phyloP scores from a whole-genome alignment of 1,140 invertebrate genomes.

The Lethocerus indicus region DNA sequence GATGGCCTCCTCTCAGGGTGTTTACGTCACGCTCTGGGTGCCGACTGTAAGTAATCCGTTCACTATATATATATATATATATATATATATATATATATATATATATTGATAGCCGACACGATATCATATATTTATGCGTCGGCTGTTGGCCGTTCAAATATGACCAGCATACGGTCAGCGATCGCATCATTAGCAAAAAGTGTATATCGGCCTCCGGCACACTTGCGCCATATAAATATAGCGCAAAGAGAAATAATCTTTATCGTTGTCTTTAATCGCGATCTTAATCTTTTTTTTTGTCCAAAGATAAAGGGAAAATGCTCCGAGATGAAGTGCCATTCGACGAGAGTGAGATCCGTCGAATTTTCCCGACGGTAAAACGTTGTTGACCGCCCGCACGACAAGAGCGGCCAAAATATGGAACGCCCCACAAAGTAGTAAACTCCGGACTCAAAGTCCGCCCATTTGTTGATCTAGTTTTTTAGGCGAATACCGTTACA shows the following conservation, averaged over 20 bases:
- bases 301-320: slow-evolving; percentile 34
- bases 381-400: slow-evolving; percentile 66
- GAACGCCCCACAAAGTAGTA: neutral
- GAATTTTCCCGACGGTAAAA: slow-evolving; percentile 59
- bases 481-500: neutral
- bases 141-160: neutral
- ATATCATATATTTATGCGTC: neutral
- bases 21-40: slow-evolving; percentile 70
- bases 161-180: neutral
- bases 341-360: slow-evolving; percentile 56
- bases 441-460: neutral
- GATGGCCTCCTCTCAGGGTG: slow-evolving; percentile 44
- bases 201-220: neutral
- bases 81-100: neutral
- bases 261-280: neutral
- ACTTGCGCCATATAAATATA: neutral
- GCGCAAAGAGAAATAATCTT: neutral
- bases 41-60: slow-evolving; percentile 41
- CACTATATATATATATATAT: neutral
- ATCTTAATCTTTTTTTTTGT: neutral
- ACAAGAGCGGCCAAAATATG: slow-evolving; percentile 37
- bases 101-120: neutral
- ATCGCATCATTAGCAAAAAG: neutral
- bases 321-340: slow-evolving; percentile 62
- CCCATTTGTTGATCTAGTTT: neutral